phyloP scores from a whole-genome alignment of 2,113 vertebrate genomes.

The Mirounga angustirostris region DNA sequence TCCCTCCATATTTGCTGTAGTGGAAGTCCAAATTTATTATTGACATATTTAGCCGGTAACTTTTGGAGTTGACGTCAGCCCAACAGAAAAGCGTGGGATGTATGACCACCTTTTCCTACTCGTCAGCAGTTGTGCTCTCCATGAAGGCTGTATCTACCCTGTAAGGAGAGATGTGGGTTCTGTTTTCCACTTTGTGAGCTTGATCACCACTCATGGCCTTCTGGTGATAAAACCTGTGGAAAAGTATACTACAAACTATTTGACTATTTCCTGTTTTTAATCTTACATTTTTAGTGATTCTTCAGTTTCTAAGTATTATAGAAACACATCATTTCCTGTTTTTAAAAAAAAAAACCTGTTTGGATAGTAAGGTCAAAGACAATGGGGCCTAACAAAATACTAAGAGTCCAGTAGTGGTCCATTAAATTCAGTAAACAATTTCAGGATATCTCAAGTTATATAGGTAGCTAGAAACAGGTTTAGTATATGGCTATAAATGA shows the following conservation, averaged over 20 bases:
- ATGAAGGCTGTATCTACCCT: background rate
- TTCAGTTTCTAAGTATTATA: conserved; percentile 39
- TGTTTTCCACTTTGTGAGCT: background rate
- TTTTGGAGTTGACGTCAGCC: background rate
- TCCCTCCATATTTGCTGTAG: background rate
- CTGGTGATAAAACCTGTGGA: conserved; percentile 7
- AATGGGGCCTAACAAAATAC: background rate
- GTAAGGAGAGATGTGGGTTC: background rate
- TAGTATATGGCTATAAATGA: background rate
- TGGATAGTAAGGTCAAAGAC: background rate
- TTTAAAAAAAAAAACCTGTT: background rate
- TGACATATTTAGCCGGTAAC: background rate
- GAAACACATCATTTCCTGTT: conserved; percentile 4
- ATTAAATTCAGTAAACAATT: background rate
- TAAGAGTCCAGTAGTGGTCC: background rate
- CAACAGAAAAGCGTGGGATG: background rate
- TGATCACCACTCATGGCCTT: background rate
- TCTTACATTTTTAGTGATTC: background rate
- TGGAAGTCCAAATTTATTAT: background rate
- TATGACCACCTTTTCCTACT: background rate
- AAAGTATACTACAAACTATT: background rate
- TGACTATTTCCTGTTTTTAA: conserved; percentile 9
- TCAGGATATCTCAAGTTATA: background rate
- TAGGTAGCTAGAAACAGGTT: background rate
- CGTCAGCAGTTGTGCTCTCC: background rate